Evolutionary conservation across 1,140 invertebrate species (phyloP).

Genomic region (Achatina immaculata): DNA sequence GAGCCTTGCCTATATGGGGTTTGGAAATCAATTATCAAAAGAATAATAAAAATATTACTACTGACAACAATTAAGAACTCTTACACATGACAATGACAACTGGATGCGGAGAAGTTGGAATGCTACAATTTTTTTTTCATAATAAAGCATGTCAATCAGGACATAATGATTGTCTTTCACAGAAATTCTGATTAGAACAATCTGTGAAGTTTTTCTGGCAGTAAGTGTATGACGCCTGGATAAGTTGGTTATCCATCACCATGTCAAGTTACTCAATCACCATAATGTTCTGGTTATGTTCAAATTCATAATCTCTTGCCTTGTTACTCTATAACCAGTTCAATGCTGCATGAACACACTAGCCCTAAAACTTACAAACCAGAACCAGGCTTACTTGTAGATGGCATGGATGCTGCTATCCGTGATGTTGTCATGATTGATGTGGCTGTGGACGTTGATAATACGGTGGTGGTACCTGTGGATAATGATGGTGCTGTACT

Average conservation of each 20-base stretch:
- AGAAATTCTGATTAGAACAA: no score
- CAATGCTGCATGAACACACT: neutral
- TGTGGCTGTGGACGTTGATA: constrained; percentile 49
- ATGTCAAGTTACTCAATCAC: no score
- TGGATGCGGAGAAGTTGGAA: neutral
- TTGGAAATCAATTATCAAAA: neutral
- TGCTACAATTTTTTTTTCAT: neutral
- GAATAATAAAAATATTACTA: neutral
- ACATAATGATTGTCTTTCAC: no score
- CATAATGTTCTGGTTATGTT: no score
- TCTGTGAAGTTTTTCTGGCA: no score
- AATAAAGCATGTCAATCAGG: no score
- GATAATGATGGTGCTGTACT: constrained; percentile 48
- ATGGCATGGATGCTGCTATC: constrained; percentile 42
- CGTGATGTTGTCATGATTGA: constrained; percentile 40
- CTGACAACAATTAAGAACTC: neutral
- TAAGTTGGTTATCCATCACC: no score
- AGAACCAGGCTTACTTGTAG: constrained; percentile 42
- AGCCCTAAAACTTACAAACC: constrained; percentile 8
- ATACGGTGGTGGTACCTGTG: constrained; percentile 44
- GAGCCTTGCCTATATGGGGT: constrained; percentile 69
- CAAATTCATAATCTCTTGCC: no score
- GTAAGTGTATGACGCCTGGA: no score
- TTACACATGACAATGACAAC: neutral
- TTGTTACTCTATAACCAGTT: no score